These are phyloP conservation scores for Eurosta solidaginis DNA, from an alignment of 1,140 invertebrate genomes.

Conservation along the genomic window DNA sequence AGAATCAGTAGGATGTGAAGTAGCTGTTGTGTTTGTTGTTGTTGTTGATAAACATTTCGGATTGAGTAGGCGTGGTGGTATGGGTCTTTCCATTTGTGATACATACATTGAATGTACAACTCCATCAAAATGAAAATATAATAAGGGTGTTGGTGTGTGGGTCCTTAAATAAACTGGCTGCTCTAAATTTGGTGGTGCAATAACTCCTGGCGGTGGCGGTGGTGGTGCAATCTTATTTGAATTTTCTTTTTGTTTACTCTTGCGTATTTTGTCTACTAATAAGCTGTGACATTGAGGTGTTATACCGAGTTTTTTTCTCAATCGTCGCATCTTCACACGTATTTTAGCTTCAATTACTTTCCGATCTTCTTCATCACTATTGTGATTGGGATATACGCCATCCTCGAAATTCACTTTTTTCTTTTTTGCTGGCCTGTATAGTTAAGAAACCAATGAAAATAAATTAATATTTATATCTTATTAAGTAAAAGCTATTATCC, in stretches of 20 bases:
- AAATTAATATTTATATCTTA: not conserved
- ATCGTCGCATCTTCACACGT: constrained; percentile 18
- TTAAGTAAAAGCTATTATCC: not conserved
- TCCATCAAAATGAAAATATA: constrained; percentile 37
- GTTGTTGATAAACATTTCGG: constrained; percentile 30
- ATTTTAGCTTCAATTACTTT: constrained; percentile 38
- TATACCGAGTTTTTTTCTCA: constrained; percentile 31
- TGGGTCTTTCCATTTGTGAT: constrained; percentile 32
- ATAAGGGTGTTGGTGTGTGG: constrained; percentile 29
- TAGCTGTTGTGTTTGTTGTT: not conserved
- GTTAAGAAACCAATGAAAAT: not conserved
- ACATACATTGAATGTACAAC: constrained; percentile 38
- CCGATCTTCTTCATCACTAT: constrained; percentile 53
- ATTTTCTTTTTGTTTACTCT: constrained; percentile 27
- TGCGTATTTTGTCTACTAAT: not conserved
- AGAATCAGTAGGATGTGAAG: not conserved
- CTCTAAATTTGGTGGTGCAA: constrained; percentile 25
- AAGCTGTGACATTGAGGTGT: not conserved
- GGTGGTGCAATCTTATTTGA: constrained; percentile 32
- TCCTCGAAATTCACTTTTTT: constrained; percentile 55
- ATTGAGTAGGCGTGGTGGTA: constrained; percentile 37
- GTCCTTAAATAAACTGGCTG: constrained; percentile 33
- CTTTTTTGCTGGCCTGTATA: constrained; percentile 45
- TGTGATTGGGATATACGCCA: constrained; percentile 47
- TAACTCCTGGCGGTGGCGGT: constrained; percentile 31